Evolutionary conservation across 2,113 vertebrate genomes (phyloP).

Genomic region (Cryptoleucopteryx plumbea): DNA sequence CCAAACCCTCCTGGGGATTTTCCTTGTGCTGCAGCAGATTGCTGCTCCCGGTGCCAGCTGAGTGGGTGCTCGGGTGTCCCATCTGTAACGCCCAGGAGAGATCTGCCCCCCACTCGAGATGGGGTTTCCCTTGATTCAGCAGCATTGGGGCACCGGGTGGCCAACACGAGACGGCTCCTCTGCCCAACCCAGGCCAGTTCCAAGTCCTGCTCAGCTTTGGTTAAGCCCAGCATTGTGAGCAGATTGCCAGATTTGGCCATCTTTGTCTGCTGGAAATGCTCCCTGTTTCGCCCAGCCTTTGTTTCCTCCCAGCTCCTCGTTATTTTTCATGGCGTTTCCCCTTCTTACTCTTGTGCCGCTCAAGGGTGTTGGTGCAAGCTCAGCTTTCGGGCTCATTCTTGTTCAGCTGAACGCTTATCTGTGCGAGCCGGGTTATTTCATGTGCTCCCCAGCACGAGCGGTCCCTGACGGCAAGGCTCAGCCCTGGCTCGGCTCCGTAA

Average conservation of each 20-base stretch:
- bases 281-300: neutral
- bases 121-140: neutral
- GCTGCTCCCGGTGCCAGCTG: neutral
- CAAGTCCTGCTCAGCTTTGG: neutral
- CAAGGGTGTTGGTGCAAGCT: neutral
- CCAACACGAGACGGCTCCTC: neutral
- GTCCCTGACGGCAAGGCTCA: neutral
- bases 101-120: accelerated
- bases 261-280: neutral
- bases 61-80: neutral
- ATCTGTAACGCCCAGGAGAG: accelerated
- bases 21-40: neutral
- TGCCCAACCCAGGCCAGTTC: neutral
- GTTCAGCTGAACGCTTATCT: neutral
- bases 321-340: constrained; percentile 1
- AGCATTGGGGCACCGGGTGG: neutral
- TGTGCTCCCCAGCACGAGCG: neutral
- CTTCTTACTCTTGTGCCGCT: neutral
- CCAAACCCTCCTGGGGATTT: neutral
- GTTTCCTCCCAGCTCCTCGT: neutral
- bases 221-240: neutral
- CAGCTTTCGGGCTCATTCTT: neutral
- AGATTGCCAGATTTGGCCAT: neutral
- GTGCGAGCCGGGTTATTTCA: accelerated
- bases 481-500: neutral